Evolutionary conservation across 2,113 vertebrate genomes (phyloP).

Genomic region (Glareola pratincola): DNA sequence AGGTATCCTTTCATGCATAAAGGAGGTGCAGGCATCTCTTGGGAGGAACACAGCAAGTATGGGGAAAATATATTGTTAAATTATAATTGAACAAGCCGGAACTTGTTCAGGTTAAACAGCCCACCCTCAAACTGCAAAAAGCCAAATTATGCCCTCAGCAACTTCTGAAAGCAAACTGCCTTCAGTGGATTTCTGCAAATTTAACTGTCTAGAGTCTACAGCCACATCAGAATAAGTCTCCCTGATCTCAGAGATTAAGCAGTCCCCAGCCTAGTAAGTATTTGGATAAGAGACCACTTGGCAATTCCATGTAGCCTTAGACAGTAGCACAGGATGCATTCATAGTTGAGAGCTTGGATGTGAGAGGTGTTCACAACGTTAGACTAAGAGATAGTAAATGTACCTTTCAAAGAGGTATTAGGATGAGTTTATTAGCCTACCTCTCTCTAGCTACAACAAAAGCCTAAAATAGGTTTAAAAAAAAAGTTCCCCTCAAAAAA

Average conservation of each 20-base stretch:
- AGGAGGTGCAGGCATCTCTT: constrained; percentile 28
- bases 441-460: neutral
- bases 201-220: constrained; percentile 60
- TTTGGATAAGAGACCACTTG: constrained; percentile 45
- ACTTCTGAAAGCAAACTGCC: constrained; percentile 40
- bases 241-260: constrained; percentile 45
- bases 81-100: constrained; percentile 28
- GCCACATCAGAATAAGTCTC: constrained; percentile 61
- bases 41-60: constrained; percentile 24
- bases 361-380: neutral
- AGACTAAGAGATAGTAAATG: neutral
- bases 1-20: constrained; percentile 42
- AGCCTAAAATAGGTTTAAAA: neutral
- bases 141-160: constrained; percentile 49
- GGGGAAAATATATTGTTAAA: constrained; percentile 42
- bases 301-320: neutral
- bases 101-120: constrained; percentile 53
- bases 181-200: constrained; percentile 42
- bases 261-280: neutral
- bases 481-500: neutral
- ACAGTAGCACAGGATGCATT: neutral
- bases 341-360: neutral
- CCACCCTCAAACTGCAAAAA: constrained; percentile 61
- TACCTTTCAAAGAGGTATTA: neutral
- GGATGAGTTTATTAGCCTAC: neutral